Evolutionary conservation across 2,888 invertebrate genomes (phyloP), one percentile per base, ranked within the genome.

Genomic region (Margaritifera margaritifera): DNA sequence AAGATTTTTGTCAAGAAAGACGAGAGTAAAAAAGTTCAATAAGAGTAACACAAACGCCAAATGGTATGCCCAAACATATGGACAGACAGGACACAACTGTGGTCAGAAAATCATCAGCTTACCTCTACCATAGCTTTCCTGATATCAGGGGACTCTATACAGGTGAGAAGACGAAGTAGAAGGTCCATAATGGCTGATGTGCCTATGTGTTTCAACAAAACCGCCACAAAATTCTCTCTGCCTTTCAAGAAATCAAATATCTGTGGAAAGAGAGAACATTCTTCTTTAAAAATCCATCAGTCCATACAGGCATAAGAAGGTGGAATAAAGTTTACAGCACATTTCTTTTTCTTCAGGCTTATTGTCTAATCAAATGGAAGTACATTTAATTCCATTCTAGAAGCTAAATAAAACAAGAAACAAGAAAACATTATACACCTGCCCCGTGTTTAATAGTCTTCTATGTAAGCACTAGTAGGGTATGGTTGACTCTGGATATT

Each of bases 131-230:
- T 92, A 90, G 93, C 93, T 87, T 92, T 92, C 84, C 93, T 92
- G 88, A 94, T 92, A 83, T 94, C 94, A 78, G 92, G 92, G 75
- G 94, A 94, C 89, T 95, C 94, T 66, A 97, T 94, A 82, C 88
- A 88, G 8, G 88, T 88, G 69, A 81, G 72, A 63, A 89, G 81
- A 42, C 87, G 72, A 51, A 88, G 92, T 89, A 96, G 93, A 84
- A 96, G 93, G 92, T 98, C 97, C 92, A 96, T 96, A 86, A 98
- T 95, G 84, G 97, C 97, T 31, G 97, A 97, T 62, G 97, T 97
- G 86, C 95, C 94, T 88, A 98, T 93, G 92, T 98, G 97, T 86
- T 94, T 93, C 88, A 97, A 92, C 89, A 98, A 92, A 89, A 94
- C 93, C 80, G 95, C 93, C 89, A 98, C 93, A 92, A 97, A 96